phyloP scores from a whole-genome alignment of 2,797 vertebrate species.

The Hypotaenidia okinawae region DNA sequence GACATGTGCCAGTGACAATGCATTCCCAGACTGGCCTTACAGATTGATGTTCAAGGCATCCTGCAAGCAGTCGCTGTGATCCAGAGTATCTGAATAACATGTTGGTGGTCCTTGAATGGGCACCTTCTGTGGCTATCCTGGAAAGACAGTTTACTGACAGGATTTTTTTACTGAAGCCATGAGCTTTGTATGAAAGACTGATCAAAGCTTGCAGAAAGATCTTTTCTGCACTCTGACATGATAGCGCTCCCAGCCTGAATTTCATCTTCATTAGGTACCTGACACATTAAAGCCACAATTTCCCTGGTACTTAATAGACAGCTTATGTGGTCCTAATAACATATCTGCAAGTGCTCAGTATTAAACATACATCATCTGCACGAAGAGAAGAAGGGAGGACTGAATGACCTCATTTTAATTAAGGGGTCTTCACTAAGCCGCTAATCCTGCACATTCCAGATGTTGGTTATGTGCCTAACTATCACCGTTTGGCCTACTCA shows the following conservation, averaged over 20 bases:
- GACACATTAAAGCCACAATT: slow-evolving; percentile 45
- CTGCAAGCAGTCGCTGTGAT: neutral
- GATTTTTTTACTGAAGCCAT: neutral
- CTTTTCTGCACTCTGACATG: slow-evolving; percentile 2
- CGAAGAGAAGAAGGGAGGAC: neutral
- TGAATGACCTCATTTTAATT: slow-evolving; percentile 2
- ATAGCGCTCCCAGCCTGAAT: neutral
- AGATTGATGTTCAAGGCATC: neutral
- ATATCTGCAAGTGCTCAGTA: neutral
- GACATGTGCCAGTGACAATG: neutral
- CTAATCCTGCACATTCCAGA: neutral
- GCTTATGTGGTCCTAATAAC: slow-evolving; percentile 12
- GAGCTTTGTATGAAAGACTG: neutral
- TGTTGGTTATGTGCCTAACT: neutral
- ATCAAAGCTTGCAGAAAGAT: slow-evolving; percentile 1
- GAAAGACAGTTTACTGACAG: neutral
- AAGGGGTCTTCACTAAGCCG: neutral
- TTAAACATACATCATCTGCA: slow-evolving; percentile 5
- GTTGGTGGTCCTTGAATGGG: neutral
- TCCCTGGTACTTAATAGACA: neutral
- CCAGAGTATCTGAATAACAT: neutral
- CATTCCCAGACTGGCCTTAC: rapidly evolving
- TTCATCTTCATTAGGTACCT: slow-evolving; percentile 30
- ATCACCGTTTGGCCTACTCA: neutral
- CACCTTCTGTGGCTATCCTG: neutral